Conservation (phyloP, 2,797 vertebrate genomes). For the Mareca penelope region DNA sequence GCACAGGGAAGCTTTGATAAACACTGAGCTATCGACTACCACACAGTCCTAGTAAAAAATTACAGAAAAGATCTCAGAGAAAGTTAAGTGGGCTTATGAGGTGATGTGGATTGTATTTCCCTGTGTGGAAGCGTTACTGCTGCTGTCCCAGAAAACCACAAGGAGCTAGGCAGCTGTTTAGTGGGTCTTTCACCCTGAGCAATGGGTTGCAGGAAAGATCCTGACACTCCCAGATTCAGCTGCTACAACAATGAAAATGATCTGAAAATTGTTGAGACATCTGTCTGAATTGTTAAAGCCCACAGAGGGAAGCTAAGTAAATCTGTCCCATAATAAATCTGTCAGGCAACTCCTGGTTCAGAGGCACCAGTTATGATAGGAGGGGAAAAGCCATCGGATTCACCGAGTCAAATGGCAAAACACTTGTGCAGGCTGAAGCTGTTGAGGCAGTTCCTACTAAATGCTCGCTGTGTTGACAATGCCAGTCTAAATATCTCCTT, state of each 20-base stretch:
- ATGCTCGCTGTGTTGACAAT: not conserved
- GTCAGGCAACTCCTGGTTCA: not conserved
- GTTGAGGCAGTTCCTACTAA: not conserved
- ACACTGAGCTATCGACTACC: not conserved
- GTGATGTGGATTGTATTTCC: not conserved
- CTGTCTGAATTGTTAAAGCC: slow-evolving; percentile 17
- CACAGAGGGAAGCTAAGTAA: not conserved
- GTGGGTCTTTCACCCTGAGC: not conserved
- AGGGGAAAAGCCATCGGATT: not conserved
- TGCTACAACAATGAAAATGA: not conserved
- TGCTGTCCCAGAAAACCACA: not conserved
- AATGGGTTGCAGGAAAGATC: not conserved
- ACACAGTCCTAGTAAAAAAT: not conserved
- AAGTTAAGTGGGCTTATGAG: slow-evolving; percentile 19
- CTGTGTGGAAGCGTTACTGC: not conserved
- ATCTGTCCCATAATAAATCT: not conserved
- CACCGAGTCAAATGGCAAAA: not conserved
- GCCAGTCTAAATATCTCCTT: not conserved
- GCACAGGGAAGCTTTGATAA: not conserved
- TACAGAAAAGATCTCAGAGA: slow-evolving; percentile 10
- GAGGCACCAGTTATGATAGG: not conserved
- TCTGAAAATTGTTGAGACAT: not conserved
- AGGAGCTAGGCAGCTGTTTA: not conserved
- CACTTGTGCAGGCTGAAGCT: not conserved
- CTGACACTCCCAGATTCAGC: not conserved